Evolutionary conservation across 2,113 vertebrate genomes (phyloP).

Genomic region (Choloepus hoffmanni): DNA sequence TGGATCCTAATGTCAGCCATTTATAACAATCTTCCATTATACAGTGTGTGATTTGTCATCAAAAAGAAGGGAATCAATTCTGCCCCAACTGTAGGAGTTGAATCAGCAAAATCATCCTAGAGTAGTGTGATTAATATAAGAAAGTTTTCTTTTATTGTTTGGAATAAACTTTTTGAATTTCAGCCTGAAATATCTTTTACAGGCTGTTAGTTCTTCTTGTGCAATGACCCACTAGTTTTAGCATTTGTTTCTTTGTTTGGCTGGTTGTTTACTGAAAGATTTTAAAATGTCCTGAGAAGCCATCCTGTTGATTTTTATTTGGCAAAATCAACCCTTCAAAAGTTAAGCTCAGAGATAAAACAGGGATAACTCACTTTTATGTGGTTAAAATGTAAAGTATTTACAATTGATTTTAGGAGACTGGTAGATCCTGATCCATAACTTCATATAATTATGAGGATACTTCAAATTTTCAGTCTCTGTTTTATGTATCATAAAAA

Average conservation of each 20-base stretch:
- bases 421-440: background rate
- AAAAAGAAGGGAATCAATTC: background rate
- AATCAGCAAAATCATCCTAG: background rate
- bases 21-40: background rate
- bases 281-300: background rate
- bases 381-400: background rate
- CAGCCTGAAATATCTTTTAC: background rate
- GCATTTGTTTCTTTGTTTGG: background rate
- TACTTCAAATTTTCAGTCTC: background rate
- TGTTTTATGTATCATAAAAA: background rate
- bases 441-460: background rate
- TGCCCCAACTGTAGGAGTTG: background rate
- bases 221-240: background rate
- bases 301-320: background rate
- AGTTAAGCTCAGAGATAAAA: background rate
- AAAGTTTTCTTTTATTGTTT: background rate
- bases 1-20: background rate
- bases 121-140: background rate
- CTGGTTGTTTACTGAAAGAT: background rate
- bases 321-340: background rate
- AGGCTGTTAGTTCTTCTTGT: background rate
- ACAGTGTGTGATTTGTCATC: background rate
- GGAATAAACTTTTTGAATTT: background rate
- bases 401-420: background rate
- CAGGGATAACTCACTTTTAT: background rate